Evolutionary conservation across 2,113 vertebrate species (phyloP).

Genomic region (Lipotes vexillifer): DNA sequence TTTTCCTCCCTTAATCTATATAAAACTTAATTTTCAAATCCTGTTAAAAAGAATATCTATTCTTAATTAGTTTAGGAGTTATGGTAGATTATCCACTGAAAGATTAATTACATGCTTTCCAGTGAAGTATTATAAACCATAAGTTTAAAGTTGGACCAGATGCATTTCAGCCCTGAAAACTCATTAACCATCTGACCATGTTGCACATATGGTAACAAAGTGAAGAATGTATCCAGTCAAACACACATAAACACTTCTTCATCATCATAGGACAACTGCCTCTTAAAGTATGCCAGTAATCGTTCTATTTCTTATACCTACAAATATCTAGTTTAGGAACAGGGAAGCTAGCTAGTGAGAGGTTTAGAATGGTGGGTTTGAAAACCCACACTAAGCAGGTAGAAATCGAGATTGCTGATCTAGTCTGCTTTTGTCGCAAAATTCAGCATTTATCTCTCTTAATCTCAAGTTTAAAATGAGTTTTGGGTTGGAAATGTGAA

Average conservation of each 20-base stretch:
- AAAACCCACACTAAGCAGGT: not conserved
- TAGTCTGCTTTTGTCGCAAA: not conserved
- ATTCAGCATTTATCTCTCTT: not conserved
- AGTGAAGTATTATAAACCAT: slow-evolving; percentile 72
- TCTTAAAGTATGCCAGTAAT: slow-evolving; percentile 56
- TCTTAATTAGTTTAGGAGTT: slow-evolving; percentile 71
- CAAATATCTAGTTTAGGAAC: not conserved
- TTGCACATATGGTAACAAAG: slow-evolving; percentile 73
- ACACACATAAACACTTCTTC: slow-evolving; percentile 69
- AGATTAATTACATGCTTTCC: slow-evolving; percentile 73
- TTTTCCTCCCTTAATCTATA: not conserved
- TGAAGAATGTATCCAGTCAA: slow-evolving; percentile 74
- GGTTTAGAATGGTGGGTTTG: not conserved
- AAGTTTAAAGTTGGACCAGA: slow-evolving; percentile 76
- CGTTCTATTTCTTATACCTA: slow-evolving; percentile 33
- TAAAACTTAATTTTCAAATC: slow-evolving; percentile 54
- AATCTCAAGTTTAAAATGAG: not conserved
- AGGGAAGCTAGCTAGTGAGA: not conserved
- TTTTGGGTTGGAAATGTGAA: not conserved
- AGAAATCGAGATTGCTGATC: not conserved
- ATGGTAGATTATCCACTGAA: slow-evolving; percentile 69
- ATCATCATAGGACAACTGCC: slow-evolving; percentile 57
- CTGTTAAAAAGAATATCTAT: slow-evolving; percentile 43
- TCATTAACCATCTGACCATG: slow-evolving; percentile 77
- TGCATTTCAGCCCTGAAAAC: slow-evolving; percentile 71